Evolutionary conservation across 1,140 invertebrate species (phyloP), one percentile per base, ranked within the genome.

Genomic region (Papilio aristodemus): DNA sequence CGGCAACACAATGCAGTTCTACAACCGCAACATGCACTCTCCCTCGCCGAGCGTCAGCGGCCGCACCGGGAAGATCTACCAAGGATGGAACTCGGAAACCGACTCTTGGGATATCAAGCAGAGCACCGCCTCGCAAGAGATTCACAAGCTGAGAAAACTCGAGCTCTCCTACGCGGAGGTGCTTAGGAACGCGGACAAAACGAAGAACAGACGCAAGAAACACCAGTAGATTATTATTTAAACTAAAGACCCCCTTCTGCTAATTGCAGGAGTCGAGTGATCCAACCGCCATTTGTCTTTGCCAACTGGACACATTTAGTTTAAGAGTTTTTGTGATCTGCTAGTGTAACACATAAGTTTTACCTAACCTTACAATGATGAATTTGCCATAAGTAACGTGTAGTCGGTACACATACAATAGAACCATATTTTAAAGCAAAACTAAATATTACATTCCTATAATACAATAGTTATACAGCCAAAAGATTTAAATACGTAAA

Each of bases 81-180:
- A 92, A 72, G 86, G 87, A 37, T 92, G 87, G 86, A 92, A 92
- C 78, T 68, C 91, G 8, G 91, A 92, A 74, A 92, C 91, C 10
- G 88, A 91, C 71, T 87, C 89, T 17, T 92, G 89, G 89, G 94
- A 94, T 70, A 95, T 94, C 74, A 95, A 94, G 78, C 94, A 95
- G 17, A 95, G 95, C 84, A 93, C 94, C 9, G 95, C 96, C 4
- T 96, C 95, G 0, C 95, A 96, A 76, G 96, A 97, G 73, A 94
- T 97, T 9, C 95, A 96, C 71, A 95, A 95, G 77, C 87, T 97
- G 50, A 95, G 95, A 82, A 94, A 95, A 74, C 87, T 97, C 27
- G 96, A 97, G 74, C 93, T 95, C 79, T 96, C 96, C 4, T 97
- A 97, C 81, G 96, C 96, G 0, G 96, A 97, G 84, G 96, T 95